Percentiles rank a stretch among this genome's conserved stretches.
Evolutionary conservation across 1,140 invertebrate species (phyloP).

Genomic region (Pseudomyrmex flavicornis): DNA sequence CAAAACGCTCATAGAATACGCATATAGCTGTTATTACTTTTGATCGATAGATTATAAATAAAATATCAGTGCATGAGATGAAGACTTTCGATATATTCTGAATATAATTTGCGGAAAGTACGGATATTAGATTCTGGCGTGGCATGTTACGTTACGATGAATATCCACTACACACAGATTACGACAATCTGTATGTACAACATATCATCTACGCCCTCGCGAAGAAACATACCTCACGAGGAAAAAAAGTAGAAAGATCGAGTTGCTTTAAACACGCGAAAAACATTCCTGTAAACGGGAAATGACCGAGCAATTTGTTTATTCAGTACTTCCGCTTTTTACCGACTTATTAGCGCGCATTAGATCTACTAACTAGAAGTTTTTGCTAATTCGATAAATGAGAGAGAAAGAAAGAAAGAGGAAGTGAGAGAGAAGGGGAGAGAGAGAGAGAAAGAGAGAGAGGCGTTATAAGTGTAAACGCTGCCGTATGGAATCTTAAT

Average conservation of each 20-base stretch:
- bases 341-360: slow-evolving; percentile 58
- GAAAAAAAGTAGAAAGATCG: slow-evolving; percentile 23
- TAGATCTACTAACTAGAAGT: slow-evolving; percentile 43
- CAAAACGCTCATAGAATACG: slow-evolving; percentile 35
- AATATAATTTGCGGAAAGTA: slow-evolving; percentile 31
- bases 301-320: slow-evolving; percentile 27
- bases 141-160: neutral
- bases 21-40: slow-evolving; percentile 63
- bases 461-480: slow-evolving; percentile 62
- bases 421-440: neutral
- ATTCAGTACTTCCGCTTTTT: slow-evolving; percentile 67
- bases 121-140: neutral
- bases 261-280: neutral
- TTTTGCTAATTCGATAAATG: slow-evolving; percentile 46
- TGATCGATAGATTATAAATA: slow-evolving; percentile 50
- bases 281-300: slow-evolving; percentile 30
- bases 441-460: neutral
- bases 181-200: neutral
- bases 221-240: slow-evolving; percentile 26
- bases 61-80: slow-evolving; percentile 49
- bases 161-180: neutral
- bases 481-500: slow-evolving; percentile 62
- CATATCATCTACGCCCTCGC: slow-evolving; percentile 6
- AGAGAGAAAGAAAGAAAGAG: slow-evolving; percentile 5
- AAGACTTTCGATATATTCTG: slow-evolving; percentile 29